These are phyloP conservation scores for Rhinichthys klamathensis DNA, from an alignment of 2,113 vertebrate species.

Conservation along the genomic window DNA sequence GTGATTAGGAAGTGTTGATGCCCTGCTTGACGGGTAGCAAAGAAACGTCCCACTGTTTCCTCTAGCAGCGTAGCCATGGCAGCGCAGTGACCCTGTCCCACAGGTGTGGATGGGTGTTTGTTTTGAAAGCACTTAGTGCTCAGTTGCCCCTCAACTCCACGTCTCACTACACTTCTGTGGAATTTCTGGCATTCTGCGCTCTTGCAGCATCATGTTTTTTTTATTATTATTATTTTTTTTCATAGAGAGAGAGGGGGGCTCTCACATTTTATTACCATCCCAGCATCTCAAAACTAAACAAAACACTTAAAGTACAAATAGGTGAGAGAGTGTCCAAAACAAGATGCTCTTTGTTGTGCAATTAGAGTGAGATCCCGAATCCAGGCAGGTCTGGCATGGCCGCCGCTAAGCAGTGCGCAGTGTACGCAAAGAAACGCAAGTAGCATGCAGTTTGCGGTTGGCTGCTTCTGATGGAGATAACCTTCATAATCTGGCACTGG, in stretches of 20 bases:
- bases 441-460: slow-evolving; percentile 66
- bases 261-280: slow-evolving; percentile 67
- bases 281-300: slow-evolving; percentile 56
- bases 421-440: slow-evolving; percentile 58
- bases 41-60: slow-evolving; percentile 46
- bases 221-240: slow-evolving; percentile 57
- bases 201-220: slow-evolving; percentile 74
- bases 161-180: slow-evolving; percentile 55
- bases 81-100: slow-evolving; percentile 7
- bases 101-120: slow-evolving; percentile 66
- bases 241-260: background rate
- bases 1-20: slow-evolving; percentile 55
- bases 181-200: slow-evolving; percentile 70
- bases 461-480: slow-evolving; percentile 71
- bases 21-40: slow-evolving; percentile 35
- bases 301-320: slow-evolving; percentile 56
- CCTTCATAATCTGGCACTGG: slow-evolving; percentile 59
- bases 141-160: slow-evolving; percentile 47
- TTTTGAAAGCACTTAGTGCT: slow-evolving; percentile 59
- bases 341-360: slow-evolving; percentile 62
- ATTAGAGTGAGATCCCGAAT: slow-evolving; percentile 63
- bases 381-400: slow-evolving; percentile 67
- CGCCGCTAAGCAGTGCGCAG: slow-evolving; percentile 46
- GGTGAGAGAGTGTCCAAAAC: slow-evolving; percentile 56
- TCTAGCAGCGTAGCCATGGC: slow-evolving; percentile 11